phyloP scores from a whole-genome alignment of 2,888 invertebrate genomes.

The Lepetodrilus schrolli region DNA sequence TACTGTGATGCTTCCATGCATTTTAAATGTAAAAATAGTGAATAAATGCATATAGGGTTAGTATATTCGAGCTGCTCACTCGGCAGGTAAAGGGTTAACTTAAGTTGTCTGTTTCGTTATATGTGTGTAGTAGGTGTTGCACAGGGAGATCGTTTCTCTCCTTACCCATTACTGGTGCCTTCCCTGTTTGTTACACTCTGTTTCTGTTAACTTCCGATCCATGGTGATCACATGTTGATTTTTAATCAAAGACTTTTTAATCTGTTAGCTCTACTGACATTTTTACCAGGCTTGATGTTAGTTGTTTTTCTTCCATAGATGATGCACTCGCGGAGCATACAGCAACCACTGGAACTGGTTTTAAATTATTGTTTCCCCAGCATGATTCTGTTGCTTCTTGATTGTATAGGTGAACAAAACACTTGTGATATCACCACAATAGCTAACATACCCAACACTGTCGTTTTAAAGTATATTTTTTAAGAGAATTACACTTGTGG shows the following conservation, averaged over 20 bases:
- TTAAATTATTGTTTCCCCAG: neutral
- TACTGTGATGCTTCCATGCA: too few relatives aligned
- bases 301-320: slow-evolving; percentile 21
- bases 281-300: slow-evolving; percentile 6
- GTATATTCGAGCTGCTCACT: too few relatives aligned
- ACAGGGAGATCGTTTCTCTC: slow-evolving; percentile 8
- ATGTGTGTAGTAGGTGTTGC: too few relatives aligned
- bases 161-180: slow-evolving; percentile 17
- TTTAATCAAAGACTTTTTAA: slow-evolving; percentile 14
- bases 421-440: slow-evolving; percentile 16
- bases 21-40: too few relatives aligned
- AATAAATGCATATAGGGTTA: too few relatives aligned
- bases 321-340: neutral
- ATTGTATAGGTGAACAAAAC: slow-evolving; percentile 1
- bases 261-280: slow-evolving; percentile 6
- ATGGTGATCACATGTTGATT: slow-evolving; percentile 17
- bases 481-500: slow-evolving; percentile 12
- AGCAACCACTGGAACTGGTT: neutral
- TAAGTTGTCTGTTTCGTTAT: too few relatives aligned
- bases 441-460: slow-evolving; percentile 6
- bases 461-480: slow-evolving; percentile 13
- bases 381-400: slow-evolving; percentile 13
- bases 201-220: slow-evolving; percentile 12
- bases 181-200: slow-evolving; percentile 12
- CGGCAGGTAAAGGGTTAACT: too few relatives aligned